Conservation (phyloP, 2,888 invertebrate genomes). For the Chaitophorus viminalis region DNA sequence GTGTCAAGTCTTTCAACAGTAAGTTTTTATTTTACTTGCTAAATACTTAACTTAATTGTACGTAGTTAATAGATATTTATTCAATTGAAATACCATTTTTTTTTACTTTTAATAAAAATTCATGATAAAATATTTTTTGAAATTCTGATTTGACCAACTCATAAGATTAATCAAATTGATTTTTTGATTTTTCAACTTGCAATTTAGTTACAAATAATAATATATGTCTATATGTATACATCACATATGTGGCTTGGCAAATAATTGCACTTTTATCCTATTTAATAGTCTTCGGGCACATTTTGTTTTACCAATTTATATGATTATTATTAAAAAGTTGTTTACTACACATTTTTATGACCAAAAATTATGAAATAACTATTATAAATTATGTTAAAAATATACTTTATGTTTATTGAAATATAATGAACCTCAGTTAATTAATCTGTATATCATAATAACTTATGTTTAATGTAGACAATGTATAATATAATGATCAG, state of each 20-base stretch:
- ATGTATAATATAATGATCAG: conserved; percentile 16
- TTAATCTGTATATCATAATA: conserved; percentile 4
- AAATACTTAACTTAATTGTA: too few relatives aligned
- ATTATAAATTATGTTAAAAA: conserved; percentile 7
- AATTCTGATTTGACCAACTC: conserved; percentile 14
- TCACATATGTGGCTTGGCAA: conserved; percentile 17
- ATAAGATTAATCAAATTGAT: conserved; percentile 5
- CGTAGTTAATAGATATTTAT: too few relatives aligned
- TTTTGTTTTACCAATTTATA: conserved; percentile 16
- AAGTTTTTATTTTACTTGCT: too few relatives aligned
- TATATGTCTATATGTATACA: not conserved
- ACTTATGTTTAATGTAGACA: not conserved
- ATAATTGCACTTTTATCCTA: conserved; percentile 18
- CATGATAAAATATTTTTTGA: conserved; percentile 11
- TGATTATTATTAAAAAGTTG: conserved; percentile 13
- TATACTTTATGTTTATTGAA: conserved; percentile 6
- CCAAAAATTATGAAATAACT: conserved; percentile 22
- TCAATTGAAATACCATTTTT: conserved; percentile 2
- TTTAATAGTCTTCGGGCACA: not conserved
- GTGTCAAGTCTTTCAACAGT: too few relatives aligned
- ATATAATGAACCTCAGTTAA: conserved; percentile 8
- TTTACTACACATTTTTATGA: conserved; percentile 17
- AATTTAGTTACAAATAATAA: conserved; percentile 25
- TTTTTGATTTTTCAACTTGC: conserved; percentile 25
- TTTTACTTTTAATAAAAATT: conserved; percentile 3